A percentile compares a stretch with the other conserved stretches of the same genome.
Conservation (phyloP, 2,797 vertebrate species). For the Chrysocyon brachyurus region DNA sequence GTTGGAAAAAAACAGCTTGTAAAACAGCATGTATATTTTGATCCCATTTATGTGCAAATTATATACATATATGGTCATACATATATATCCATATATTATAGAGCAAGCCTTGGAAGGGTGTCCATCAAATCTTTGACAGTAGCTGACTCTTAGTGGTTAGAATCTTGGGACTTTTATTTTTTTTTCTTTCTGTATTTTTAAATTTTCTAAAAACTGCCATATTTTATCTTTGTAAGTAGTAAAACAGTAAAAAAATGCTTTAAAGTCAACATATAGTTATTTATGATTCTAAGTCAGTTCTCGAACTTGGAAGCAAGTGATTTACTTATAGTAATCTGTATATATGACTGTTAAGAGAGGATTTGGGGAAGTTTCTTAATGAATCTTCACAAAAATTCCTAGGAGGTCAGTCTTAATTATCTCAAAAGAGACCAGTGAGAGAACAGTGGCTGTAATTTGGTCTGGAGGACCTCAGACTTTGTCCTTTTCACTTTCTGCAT, state of each 20-base stretch:
- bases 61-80: slow-evolving; percentile 84
- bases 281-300: slow-evolving; percentile 56
- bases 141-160: slow-evolving; percentile 71
- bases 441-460: background rate
- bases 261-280: slow-evolving; percentile 64
- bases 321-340: background rate
- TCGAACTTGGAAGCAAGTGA: slow-evolving; percentile 58
- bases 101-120: slow-evolving; percentile 73
- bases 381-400: background rate
- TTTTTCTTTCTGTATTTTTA: slow-evolving; percentile 65
- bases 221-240: slow-evolving; percentile 70
- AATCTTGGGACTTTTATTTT: background rate
- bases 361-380: slow-evolving; percentile 38
- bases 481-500: background rate
- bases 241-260: slow-evolving; percentile 64
- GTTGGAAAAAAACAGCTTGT: slow-evolving; percentile 85
- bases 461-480: background rate
- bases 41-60: slow-evolving; percentile 84
- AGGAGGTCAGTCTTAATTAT: background rate
- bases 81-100: slow-evolving; percentile 85
- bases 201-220: slow-evolving; percentile 70
- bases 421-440: background rate
- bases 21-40: slow-evolving; percentile 86
- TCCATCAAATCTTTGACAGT: slow-evolving; percentile 83
- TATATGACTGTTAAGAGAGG: background rate